A percentile compares a stretch with the other conserved stretches of the same genome.
phyloP scores from a whole-genome alignment of 2,797 vertebrate species.

The Ctenochaetus hawaiiensis region DNA sequence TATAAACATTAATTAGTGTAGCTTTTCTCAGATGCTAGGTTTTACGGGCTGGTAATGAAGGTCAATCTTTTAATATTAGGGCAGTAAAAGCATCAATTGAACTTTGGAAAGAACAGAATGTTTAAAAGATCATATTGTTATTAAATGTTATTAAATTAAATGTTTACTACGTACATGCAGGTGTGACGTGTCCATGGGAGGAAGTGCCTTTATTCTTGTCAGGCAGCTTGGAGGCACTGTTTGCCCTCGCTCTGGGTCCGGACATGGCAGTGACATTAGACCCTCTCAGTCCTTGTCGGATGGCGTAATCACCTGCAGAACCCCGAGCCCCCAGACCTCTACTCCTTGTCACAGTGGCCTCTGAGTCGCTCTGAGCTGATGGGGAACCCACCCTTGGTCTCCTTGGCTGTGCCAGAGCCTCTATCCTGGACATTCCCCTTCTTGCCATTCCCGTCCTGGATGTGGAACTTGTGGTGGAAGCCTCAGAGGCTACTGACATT shows the following conservation, averaged over 20 bases:
- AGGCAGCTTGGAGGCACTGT: slow-evolving; percentile 95
- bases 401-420: slow-evolving; percentile 93
- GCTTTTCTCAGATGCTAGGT: background rate
- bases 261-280: slow-evolving; percentile 83
- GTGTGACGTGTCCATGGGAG: slow-evolving; percentile 85
- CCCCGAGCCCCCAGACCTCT: slow-evolving; percentile 84
- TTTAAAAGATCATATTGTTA: background rate
- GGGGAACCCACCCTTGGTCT: slow-evolving; percentile 92
- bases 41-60: background rate
- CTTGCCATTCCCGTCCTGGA: slow-evolving; percentile 92
- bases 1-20: too few relatives aligned
- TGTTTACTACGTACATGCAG: slow-evolving; percentile 84
- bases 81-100: background rate
- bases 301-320: slow-evolving; percentile 87
- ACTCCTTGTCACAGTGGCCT: slow-evolving; percentile 91
- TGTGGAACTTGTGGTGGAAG: slow-evolving; percentile 94
- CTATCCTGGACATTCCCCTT: slow-evolving; percentile 91
- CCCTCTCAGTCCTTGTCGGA: slow-evolving; percentile 88
- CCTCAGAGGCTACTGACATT: slow-evolving; percentile 95
- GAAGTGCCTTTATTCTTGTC: slow-evolving; percentile 91
- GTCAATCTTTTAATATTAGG: background rate
- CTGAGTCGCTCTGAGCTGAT: slow-evolving; percentile 96
- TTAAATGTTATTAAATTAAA: too few relatives aligned
- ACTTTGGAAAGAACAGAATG: background rate
- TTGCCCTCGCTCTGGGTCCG: slow-evolving; percentile 92